These are phyloP conservation scores for Drosophila subquinaria DNA, from an alignment of 2,888 invertebrate species.

Conservation along the genomic window DNA sequence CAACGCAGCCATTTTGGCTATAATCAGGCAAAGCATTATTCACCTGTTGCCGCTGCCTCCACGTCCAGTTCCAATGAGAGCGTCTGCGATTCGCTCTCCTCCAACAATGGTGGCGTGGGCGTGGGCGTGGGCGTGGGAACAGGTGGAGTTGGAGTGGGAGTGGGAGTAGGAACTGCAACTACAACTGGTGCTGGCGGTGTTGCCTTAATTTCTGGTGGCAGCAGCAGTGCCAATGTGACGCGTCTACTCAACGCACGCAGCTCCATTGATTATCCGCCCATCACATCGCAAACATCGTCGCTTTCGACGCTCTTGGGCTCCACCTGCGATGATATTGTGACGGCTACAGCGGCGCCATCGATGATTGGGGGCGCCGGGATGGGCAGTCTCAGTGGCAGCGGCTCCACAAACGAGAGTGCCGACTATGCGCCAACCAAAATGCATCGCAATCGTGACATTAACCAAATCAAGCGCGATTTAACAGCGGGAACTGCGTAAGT, in stretches of 20 bases:
- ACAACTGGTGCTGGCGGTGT: constrained; percentile 57
- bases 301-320: constrained; percentile 80
- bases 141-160: constrained; percentile 78
- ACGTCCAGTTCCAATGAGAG: constrained; percentile 95
- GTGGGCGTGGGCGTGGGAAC: constrained; percentile 83
- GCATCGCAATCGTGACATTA: constrained; percentile 87
- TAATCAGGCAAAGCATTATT: constrained; percentile 83
- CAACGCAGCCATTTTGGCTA: constrained; percentile 82
- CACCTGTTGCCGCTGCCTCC: constrained; percentile 85
- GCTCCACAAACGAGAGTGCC: constrained; percentile 63
- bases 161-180: constrained; percentile 73
- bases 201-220: constrained; percentile 30
- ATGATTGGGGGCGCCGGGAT: constrained; percentile 69
- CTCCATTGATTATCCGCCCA: constrained; percentile 82
- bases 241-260: constrained; percentile 73
- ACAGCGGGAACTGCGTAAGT: constrained; percentile 85
- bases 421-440: constrained; percentile 87
- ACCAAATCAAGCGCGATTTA: constrained; percentile 85
- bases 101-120: constrained; percentile 86
- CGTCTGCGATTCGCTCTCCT: constrained; percentile 89
- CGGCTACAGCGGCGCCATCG: constrained; percentile 80
- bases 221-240: constrained; percentile 53
- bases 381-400: constrained; percentile 63
- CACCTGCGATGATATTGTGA: constrained; percentile 83
- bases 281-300: constrained; percentile 82